These are phyloP conservation scores for Calliopum simillimum DNA, from an alignment of 2,888 invertebrate species.

Conservation along the genomic window DNA sequence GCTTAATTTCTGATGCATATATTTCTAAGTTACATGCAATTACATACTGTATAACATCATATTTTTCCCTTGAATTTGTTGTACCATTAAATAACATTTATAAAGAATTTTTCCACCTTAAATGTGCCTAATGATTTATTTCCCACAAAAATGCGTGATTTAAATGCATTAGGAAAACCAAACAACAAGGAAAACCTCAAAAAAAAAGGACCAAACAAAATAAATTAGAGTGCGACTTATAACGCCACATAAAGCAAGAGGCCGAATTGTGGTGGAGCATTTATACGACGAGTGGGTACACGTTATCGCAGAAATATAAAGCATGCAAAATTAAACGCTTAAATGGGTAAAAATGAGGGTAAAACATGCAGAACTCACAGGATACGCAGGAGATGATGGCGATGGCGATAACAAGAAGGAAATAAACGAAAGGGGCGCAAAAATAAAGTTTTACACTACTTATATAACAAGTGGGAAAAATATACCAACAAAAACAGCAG, in stretches of 20 bases:
- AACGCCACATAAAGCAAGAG: neutral
- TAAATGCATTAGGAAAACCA: neutral
- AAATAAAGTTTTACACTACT: constrained; percentile 11
- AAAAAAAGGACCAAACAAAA: constrained; percentile 1
- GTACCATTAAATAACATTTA: constrained; percentile 17
- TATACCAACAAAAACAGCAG: neutral
- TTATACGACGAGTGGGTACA: neutral
- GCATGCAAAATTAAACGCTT: constrained; percentile 21
- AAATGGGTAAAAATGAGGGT: neutral
- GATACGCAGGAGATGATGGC: neutral
- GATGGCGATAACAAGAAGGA: neutral
- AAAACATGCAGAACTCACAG: too few relatives aligned
- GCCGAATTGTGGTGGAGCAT: too few relatives aligned
- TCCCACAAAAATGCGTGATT: constrained; percentile 13
- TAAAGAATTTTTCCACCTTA: neutral
- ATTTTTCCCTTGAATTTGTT: neutral
- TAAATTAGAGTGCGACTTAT: neutral
- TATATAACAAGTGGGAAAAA: neutral
- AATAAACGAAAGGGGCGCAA: neutral
- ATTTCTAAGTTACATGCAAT: too few relatives aligned
- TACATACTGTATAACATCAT: neutral
- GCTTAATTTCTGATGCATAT: too few relatives aligned
- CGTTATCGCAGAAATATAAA: constrained; percentile 6
- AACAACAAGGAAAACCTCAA: neutral
- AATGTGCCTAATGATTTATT: constrained; percentile 17